Evolutionary conservation across 2,797 vertebrate genomes (phyloP).

Genomic region (Neomorphus geoffroyi): DNA sequence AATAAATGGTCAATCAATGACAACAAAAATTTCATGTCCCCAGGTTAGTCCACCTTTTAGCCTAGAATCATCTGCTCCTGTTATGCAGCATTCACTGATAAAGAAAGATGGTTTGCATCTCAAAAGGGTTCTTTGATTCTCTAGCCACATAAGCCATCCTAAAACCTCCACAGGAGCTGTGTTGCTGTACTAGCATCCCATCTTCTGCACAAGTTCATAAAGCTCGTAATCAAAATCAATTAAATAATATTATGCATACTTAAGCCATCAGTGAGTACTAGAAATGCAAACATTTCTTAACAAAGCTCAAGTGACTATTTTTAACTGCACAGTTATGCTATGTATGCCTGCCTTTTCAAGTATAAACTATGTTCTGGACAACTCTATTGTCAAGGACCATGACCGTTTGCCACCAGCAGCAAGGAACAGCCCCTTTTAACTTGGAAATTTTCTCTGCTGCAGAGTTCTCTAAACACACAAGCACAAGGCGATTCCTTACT

Average conservation of each 20-base stretch:
- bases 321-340: neutral
- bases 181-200: neutral
- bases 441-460: neutral
- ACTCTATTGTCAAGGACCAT: neutral
- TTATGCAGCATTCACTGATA: neutral
- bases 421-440: neutral
- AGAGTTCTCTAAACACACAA: neutral
- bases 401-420: neutral
- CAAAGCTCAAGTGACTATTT: neutral
- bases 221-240: neutral
- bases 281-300: neutral
- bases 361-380: neutral
- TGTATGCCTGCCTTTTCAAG: neutral
- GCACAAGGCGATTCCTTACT: neutral
- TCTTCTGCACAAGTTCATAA: neutral
- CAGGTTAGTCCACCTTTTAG: neutral
- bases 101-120: neutral
- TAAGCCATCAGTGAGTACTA: neutral
- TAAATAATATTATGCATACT: neutral
- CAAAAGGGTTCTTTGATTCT: neutral
- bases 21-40: neutral
- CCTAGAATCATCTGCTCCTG: neutral
- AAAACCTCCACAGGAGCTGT: neutral
- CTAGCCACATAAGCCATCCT: neutral
- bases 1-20: neutral